These are phyloP conservation scores for Pseudococcus viburni DNA, from an alignment of 2,888 invertebrate species.

Conservation along the genomic window DNA sequence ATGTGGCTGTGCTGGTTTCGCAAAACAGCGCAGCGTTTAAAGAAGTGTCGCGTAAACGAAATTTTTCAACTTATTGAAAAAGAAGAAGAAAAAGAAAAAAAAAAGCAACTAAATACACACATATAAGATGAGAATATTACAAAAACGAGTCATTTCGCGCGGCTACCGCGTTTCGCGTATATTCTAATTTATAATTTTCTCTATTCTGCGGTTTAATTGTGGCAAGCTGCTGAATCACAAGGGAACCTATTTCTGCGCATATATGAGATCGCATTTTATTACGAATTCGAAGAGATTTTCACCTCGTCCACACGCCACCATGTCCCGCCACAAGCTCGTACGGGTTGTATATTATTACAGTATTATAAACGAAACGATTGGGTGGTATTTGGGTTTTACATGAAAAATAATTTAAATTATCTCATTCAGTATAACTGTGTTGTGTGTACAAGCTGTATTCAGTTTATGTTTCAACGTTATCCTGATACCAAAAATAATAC, in stretches of 20 bases:
- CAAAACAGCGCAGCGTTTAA: background rate
- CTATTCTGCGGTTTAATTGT: slow-evolving; percentile 60
- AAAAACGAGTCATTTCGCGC: slow-evolving; percentile 59
- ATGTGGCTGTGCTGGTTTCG: background rate
- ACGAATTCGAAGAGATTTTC: slow-evolving; percentile 36
- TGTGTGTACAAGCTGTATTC: background rate
- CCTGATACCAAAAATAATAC: background rate
- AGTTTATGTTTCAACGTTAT: background rate
- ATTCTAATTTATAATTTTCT: slow-evolving; percentile 53
- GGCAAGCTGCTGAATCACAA: slow-evolving; percentile 56
- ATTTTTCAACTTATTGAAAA: background rate
- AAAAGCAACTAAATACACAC: background rate
- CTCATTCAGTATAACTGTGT: background rate
- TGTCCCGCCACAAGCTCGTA: background rate
- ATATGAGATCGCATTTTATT: slow-evolving; percentile 31
- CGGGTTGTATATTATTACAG: background rate
- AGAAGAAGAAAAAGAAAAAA: background rate
- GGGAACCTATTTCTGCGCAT: slow-evolving; percentile 30
- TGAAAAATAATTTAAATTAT: slow-evolving; percentile 11
- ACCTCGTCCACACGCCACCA: background rate
- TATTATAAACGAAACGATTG: background rate
- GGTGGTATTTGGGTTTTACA: slow-evolving; percentile 4
- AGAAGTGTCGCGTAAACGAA: background rate
- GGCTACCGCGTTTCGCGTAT: slow-evolving; percentile 48
- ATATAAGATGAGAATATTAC: slow-evolving; percentile 8